These are phyloP conservation scores for Pinna nobilis DNA, from an alignment of 1,140 invertebrate genomes.

Conservation along the genomic window DNA sequence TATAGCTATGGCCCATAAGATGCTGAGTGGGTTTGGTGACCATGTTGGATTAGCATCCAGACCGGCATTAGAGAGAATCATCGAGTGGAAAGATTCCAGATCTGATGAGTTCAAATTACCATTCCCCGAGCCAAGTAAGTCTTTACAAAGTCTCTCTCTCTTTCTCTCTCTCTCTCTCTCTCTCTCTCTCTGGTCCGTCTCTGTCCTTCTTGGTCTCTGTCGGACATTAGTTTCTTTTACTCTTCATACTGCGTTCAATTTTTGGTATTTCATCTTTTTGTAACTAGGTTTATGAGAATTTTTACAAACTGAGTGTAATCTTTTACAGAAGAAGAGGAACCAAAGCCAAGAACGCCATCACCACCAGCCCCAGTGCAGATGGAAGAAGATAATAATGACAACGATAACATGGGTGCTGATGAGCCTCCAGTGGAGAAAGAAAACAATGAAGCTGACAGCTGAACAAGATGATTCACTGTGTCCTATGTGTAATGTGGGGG, in stretches of 20 bases:
- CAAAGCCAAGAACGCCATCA: constrained; percentile 17
- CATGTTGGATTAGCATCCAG: constrained; percentile 57
- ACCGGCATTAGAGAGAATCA: constrained; percentile 58
- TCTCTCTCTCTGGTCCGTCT: too few species aligned
- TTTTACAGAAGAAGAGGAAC: constrained; percentile 27
- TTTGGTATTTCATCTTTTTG: background rate
- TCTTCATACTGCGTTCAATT: background rate
- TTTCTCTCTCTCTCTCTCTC: background rate
- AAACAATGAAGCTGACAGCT: too few species aligned
- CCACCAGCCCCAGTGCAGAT: constrained; percentile 7
- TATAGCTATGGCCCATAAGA: constrained; percentile 71
- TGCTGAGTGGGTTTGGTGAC: constrained; percentile 57
- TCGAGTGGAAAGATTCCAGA: constrained; percentile 71
- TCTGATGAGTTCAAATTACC: constrained; percentile 67
- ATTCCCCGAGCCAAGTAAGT: constrained; percentile 64
- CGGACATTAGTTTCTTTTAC: background rate
- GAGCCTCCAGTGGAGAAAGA: background rate
- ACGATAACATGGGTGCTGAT: too few species aligned
- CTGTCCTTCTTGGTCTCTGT: background rate
- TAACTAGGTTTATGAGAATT: background rate
- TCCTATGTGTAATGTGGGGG: too few species aligned
- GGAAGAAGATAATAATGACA: background rate
- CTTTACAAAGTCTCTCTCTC: too few species aligned
- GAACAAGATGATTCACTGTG: too few species aligned
- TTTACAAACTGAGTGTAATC: background rate